Base-by-base conservation (phyloP, 2,113 vertebrate genomes). In the Nothoprocta pentlandii region DNA sequence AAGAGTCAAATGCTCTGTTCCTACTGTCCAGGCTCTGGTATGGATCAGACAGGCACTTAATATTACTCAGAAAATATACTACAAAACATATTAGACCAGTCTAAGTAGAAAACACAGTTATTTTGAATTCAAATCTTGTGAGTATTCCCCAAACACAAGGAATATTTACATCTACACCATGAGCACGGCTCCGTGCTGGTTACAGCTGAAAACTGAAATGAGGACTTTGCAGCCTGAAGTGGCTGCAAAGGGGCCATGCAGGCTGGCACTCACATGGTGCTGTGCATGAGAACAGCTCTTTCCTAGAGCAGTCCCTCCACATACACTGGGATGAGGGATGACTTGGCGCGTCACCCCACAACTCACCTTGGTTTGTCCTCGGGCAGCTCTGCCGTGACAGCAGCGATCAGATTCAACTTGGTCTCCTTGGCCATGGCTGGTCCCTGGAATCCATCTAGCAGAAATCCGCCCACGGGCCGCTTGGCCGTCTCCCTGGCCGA, bases 401-500 rank as follows among this genome's bases (percentile, higher is more conserved):
- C 98, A 7, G 97, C 94, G 82, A 99, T 98, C 96, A 99, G 97
- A 88, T 98, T 96, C 92, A 97, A 97, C 89, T 98, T 99, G 79
- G 98, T 97, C 69, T 98, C 96, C 90, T 92, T 96, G 63, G 97
- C 96, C 97, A 98, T 96, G 66, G 97, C 92, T 80, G 81, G 76
- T 21, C 98, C 98, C 85, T 99, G 99, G 94, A 99, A 98, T 76
- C 99, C 98, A 56, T 99, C 99, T 96, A 99, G 97, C 51, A 99
- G 98, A 96, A 99, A 99, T 85, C 99, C 99, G 23, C 98, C 98
- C n/a, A 99, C 99, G 0, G 99, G 98, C 70, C 99, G 97, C 97
- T 99, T 99, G 83, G 98, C 98, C 7, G 99, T 99, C 97, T 99
- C 99, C 68, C 96, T 98, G 68, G 99, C 99, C 1, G 99, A 99